phyloP scores from a whole-genome alignment of 2,797 vertebrate genomes.

The Aeoliscus strigatus region DNA sequence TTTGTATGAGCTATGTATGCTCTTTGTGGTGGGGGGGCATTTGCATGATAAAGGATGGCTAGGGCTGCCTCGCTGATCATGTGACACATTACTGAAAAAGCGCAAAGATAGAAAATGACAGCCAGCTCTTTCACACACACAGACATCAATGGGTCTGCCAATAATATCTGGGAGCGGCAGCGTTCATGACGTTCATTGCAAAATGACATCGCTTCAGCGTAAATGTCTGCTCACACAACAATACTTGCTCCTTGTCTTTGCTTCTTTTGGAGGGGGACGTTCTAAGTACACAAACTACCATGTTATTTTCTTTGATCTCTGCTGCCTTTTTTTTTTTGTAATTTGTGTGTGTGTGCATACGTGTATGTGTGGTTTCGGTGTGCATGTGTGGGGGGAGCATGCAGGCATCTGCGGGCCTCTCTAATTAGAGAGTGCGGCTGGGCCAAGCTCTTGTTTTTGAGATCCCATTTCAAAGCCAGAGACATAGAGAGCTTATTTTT shows the following conservation, averaged over 20 bases:
- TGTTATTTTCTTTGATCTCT: slow-evolving; percentile 58
- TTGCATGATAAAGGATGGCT: slow-evolving; percentile 89
- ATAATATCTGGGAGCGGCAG: slow-evolving; percentile 53
- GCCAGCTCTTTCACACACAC: slow-evolving; percentile 61
- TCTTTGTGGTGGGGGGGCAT: slow-evolving; percentile 79
- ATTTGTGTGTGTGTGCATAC: slow-evolving; percentile 21
- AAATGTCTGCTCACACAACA: slow-evolving; percentile 11
- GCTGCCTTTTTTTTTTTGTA: slow-evolving; percentile 37
- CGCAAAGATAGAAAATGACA: slow-evolving; percentile 73
- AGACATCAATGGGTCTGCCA: slow-evolving; percentile 56
- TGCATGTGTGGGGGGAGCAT: slow-evolving; percentile 19
- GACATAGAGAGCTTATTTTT: slow-evolving; percentile 66
- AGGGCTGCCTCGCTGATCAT: slow-evolving; percentile 73
- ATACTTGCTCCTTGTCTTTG: slow-evolving; percentile 39
- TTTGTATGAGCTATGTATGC: slow-evolving; percentile 81
- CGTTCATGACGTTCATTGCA: slow-evolving; percentile 37
- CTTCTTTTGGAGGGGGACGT: slow-evolving; percentile 26
- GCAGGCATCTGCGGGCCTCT: slow-evolving; percentile 65
- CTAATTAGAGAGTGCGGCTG: slow-evolving; percentile 68
- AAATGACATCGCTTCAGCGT: slow-evolving; percentile 40
- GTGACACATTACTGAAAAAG: slow-evolving; percentile 75
- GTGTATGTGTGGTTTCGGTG: neutral
- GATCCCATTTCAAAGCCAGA: slow-evolving; percentile 68
- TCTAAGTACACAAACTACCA: slow-evolving; percentile 56
- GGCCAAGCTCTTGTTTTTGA: slow-evolving; percentile 70